Base-by-base conservation (phyloP, 2,113 vertebrate species). In the Cephalopholis sonnerati region DNA sequence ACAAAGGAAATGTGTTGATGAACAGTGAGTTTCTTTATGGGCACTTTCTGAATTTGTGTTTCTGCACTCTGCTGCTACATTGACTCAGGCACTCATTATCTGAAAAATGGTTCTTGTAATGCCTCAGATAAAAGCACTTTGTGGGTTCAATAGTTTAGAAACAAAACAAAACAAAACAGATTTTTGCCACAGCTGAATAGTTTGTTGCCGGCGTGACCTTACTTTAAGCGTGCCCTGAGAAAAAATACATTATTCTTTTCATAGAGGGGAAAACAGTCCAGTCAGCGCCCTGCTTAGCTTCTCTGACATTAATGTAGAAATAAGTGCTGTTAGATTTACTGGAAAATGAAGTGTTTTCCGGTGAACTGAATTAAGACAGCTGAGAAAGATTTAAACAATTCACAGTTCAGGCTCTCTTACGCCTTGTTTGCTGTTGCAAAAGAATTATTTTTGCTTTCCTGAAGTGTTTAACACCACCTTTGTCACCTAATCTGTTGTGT, bases 81-180 rank as follows among this genome's bases (percentile, higher is more conserved):
- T 11, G 55, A 81, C 80, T 16, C 36, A 17, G 7, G 17, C 16
- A 25, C 41, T 64, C 51, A 32, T 74, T 83, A 68, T 77, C 67
- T 44, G 63, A 22, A 41, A n/a, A 59, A 74, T n/a, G 13, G 9
- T 57, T 65, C 4, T 59, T 63, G 27, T 15, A 41, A 51, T 57
- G 39, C 7, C 8, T 41, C 22, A 53, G 10, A 77, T 25, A 12
- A 76, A 51, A 62, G 3, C 53, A 27, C 24, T n/a, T 9, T 39
- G 29, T 27, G 15, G 66, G 46, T 55, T 50, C 16, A 46, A 3
- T 74, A 59, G 10, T 1, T 69, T 25, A 16, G 11, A 17, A 54
- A 50, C 46, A 8, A 69, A 25, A 51, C 8, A n/a, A 25, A 25
- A 9, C 15, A 72, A 2, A 50, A 17, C 17, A 50, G 16, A 50